These are phyloP conservation scores for Pipistrellus pipistrellus DNA, from an alignment of 2,797 vertebrate genomes.

Conservation along the genomic window DNA sequence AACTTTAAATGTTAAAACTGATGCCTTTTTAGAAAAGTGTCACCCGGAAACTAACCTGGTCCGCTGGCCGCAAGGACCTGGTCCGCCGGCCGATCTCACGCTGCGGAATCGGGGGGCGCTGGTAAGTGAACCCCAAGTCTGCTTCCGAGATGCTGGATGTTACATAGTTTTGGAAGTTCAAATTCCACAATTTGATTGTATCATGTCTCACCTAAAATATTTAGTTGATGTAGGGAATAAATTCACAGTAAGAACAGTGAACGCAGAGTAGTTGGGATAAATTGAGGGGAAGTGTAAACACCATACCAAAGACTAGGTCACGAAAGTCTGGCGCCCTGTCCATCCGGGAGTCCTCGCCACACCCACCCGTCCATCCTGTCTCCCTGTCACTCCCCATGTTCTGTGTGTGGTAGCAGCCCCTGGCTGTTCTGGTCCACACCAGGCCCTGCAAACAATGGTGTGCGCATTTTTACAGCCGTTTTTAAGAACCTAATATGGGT, in stretches of 20 bases:
- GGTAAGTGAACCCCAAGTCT: fast-evolving
- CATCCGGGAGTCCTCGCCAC: not conserved
- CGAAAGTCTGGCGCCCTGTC: not conserved
- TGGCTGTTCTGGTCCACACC: not conserved
- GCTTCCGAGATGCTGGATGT: not conserved
- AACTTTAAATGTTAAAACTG: not conserved
- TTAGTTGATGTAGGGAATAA: not conserved
- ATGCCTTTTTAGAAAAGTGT: conserved; percentile 42
- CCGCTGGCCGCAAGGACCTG: not conserved
- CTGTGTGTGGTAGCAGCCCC: conserved; percentile 53
- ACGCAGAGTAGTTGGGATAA: not conserved
- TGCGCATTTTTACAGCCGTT: conserved; percentile 86
- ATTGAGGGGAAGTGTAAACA: conserved; percentile 12
- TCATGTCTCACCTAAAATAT: not conserved
- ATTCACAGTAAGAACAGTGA: not conserved
- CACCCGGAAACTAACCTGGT: not conserved
- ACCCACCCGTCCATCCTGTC: not conserved
- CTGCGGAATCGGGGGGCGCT: fast-evolving
- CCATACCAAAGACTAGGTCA: conserved; percentile 85
- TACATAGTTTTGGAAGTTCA: not conserved
- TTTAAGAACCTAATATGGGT: conserved; percentile 81
- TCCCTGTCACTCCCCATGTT: not conserved
- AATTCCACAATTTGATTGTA: not conserved
- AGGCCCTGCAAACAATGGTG: conserved; percentile 84
- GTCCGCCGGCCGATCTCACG: fast-evolving